Conservation (phyloP, 2,888 invertebrate genomes). For the Drosophila peninsularis region DNA sequence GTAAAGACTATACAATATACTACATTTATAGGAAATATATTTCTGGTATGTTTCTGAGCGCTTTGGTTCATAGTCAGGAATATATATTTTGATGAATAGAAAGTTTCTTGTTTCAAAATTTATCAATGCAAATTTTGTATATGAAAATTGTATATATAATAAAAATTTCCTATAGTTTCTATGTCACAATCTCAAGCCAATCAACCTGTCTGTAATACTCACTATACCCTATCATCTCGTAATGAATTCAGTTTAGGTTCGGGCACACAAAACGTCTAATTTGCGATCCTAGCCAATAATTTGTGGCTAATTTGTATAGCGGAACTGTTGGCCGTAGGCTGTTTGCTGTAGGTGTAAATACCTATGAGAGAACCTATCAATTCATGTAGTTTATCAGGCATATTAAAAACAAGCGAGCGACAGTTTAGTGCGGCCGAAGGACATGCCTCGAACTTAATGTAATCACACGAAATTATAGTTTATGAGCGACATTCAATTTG, state of each 20-base stretch:
- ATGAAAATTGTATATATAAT: background rate
- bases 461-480: slow-evolving; percentile 57
- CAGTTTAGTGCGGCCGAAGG: slow-evolving; percentile 60
- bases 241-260: background rate
- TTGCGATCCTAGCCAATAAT: slow-evolving; percentile 32
- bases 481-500: slow-evolving; percentile 33
- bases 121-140: background rate
- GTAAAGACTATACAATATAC: background rate
- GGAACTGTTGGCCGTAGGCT: slow-evolving; percentile 29
- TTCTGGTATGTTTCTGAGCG: too few species aligned
- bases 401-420: slow-evolving; percentile 32
- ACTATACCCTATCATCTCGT: background rate
- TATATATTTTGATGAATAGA: too few species aligned
- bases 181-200: background rate
- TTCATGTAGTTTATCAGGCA: slow-evolving; percentile 28
- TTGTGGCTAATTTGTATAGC: slow-evolving; percentile 26
- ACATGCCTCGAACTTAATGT: slow-evolving; percentile 20
- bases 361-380: slow-evolving; percentile 22
- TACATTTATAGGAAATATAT: too few species aligned
- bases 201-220: background rate
- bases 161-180: background rate
- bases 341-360: slow-evolving; percentile 25
- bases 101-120: too few species aligned
- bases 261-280: slow-evolving; percentile 21
- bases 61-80: too few species aligned